Base-by-base conservation (phyloP, 2,888 invertebrate species). In the Pammene aurita region DNA sequence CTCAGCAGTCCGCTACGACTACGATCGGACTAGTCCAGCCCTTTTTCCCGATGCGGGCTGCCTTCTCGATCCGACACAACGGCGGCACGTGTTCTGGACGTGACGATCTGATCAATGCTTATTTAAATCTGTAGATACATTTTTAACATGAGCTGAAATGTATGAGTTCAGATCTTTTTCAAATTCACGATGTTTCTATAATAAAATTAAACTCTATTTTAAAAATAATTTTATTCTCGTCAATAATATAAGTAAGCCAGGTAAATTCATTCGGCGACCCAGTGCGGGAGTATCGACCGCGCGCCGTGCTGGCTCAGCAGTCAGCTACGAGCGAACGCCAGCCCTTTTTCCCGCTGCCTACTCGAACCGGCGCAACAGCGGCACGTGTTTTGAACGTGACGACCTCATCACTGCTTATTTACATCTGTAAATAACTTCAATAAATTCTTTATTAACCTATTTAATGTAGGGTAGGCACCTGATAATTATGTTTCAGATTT, bases 251-350 rank as follows among this genome's bases (percentile, higher is more conserved):
- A 26, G 26, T 26, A 26, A 44, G 58, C n/a, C 44, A 26, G 58
- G 13, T 18, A 55, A 4, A n/a, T 46, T 46, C n/a, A 14, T 55
- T 26, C 13, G 62, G 62, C 62, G 62, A 62, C 62, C 62, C 62
- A 62, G 62, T 62, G 50, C 62, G 62, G 62, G 62, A 62, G 62
- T 62, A 62, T 62, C 62, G 62, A 62, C 50, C 62, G 50, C 50
- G 62, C 50, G 62, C 41, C 62, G 41, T 10, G 62, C 62, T 62
- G 62, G 50, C 62, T 62, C 62, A 62, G 62, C 62, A 26, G 26
- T 26, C 26, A 26, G 26, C 26, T 26, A 26, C 26, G 26, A 26
- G 26, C 26, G 26, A 26, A 11, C 62, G 50, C 62, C 41, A 38
- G 50, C 62, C 50, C 50, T 38, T 62, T 62, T 62, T 61, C 46